These are phyloP conservation scores for Gastrophryne carolinensis DNA, from an alignment of 2,797 vertebrate species.

Conservation along the genomic window DNA sequence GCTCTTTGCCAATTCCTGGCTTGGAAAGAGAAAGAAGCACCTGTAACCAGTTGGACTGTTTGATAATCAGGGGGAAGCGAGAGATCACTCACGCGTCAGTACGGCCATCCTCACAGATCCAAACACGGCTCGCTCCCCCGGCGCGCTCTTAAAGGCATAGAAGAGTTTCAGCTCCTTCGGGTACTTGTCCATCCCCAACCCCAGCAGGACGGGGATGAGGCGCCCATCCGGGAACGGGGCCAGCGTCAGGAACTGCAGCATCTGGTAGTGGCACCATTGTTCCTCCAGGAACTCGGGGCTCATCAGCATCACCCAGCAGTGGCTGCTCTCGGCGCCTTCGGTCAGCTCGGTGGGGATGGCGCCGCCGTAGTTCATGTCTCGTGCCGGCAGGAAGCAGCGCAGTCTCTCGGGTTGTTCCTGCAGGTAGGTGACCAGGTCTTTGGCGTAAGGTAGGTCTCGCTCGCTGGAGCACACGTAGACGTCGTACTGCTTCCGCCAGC, in stretches of 20 bases:
- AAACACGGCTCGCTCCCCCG: conserved; percentile 67
- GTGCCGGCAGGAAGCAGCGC: conserved; percentile 81
- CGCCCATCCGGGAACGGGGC: conserved; percentile 73
- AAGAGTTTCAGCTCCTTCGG: conserved; percentile 77
- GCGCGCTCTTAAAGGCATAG: conserved; percentile 70
- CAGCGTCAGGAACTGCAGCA: conserved; percentile 81
- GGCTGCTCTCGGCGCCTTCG: conserved; percentile 74
- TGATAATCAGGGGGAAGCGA: no score
- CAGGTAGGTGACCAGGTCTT: conserved; percentile 75
- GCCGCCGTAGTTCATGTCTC: conserved; percentile 63
- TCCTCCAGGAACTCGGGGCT: conserved; percentile 79
- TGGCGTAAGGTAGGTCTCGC: conserved; percentile 67
- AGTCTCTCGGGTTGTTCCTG: conserved; percentile 68
- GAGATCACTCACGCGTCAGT: conserved; percentile 81
- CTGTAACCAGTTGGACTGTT: no score
- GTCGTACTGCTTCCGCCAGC: conserved; percentile 76
- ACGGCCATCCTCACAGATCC: conserved; percentile 68
- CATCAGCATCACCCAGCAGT: conserved; percentile 81
- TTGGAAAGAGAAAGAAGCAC: no score
- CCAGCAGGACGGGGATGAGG: conserved; percentile 77
- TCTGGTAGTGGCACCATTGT: conserved; percentile 84
- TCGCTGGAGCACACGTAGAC: conserved; percentile 83
- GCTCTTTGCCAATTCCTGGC: no score
- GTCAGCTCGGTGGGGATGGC: conserved; percentile 77
- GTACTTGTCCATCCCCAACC: conserved; percentile 69